Evolutionary conservation across 2,113 vertebrate genomes (phyloP), one percentile per base, ranked within the genome.

Genomic region (Amphiprion ocellaris): DNA sequence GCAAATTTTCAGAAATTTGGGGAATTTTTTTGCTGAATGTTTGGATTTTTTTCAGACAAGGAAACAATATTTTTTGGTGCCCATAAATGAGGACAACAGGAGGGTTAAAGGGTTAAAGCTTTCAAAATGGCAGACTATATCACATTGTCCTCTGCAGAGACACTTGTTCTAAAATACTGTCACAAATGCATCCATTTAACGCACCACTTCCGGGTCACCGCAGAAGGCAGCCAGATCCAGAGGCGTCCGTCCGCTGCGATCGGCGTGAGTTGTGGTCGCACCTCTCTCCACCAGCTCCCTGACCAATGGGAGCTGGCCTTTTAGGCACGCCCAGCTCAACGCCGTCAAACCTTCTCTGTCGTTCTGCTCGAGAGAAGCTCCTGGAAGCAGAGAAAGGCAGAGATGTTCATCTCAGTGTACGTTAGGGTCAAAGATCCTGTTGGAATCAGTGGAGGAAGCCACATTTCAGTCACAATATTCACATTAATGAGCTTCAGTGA

Each of bases 291-390:
- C 97, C 67, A 99, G 94, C 55, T 95, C 93, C 50, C 92, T 94
- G 49, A 98, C 97, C 87, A 98, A 95, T 0, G 95, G 82, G 61
- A 98, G 95, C 68, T 98, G 97, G 0, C 98, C 98, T 90, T 99
- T 99, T 44, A 99, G 94, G 87, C 97, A 99, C 10, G 97, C 97
- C 98, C 98, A 99, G 94, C 98, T 99, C 47, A 99, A 95, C 5
- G 98, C 96, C 0, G 97, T 99, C 56, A 99, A 69, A 0, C 98
- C 98, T 73, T 99, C 98, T 77, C 97, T 97, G 94, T 99, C 98
- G 81, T 96, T 96, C 10, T 97, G 94, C 23, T 97, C 89, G n/a
- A 99, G 95, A 30, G 96, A 98, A 6, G 97, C 96, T 76, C 98
- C 98, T 99, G 78, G 14, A 54, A 55, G 75, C 0, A 90, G 4